Evolutionary conservation across 2,113 vertebrate species (phyloP).

Genomic region (Anarhynchus alexandrinus): DNA sequence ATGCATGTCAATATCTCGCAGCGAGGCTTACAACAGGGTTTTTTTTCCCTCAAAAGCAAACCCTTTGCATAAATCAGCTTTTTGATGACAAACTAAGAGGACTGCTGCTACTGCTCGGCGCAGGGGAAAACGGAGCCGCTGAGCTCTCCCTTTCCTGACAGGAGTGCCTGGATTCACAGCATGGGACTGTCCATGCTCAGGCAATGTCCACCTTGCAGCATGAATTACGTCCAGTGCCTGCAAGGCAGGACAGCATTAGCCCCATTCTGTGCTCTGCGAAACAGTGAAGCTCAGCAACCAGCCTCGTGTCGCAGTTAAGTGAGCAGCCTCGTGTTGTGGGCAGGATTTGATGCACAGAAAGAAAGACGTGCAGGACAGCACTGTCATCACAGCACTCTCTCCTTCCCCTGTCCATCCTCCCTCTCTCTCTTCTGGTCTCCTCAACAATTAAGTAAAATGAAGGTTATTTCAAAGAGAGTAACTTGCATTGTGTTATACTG

Average conservation of each 20-base stretch:
- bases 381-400: neutral
- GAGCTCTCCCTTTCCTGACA: neutral
- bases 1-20: neutral
- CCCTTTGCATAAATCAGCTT: neutral
- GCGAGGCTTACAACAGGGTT: neutral
- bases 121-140: neutral
- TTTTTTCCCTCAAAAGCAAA: neutral
- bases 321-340: neutral
- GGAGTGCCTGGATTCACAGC: neutral
- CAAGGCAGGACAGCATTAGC: neutral
- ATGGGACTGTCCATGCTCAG: no score
- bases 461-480: neutral
- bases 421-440: neutral
- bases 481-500: neutral
- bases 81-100: neutral
- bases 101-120: neutral
- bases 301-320: no score
- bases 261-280: rapidly evolving
- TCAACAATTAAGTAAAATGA: neutral
- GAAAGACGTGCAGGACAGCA: neutral
- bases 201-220: neutral
- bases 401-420: neutral
- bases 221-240: neutral
- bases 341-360: neutral
- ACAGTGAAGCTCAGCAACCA: neutral